Percentiles rank a stretch among this genome's conserved stretches.
Conservation (phyloP, 1,140 invertebrate genomes). For the Macrobrachium rosenbergii region DNA sequence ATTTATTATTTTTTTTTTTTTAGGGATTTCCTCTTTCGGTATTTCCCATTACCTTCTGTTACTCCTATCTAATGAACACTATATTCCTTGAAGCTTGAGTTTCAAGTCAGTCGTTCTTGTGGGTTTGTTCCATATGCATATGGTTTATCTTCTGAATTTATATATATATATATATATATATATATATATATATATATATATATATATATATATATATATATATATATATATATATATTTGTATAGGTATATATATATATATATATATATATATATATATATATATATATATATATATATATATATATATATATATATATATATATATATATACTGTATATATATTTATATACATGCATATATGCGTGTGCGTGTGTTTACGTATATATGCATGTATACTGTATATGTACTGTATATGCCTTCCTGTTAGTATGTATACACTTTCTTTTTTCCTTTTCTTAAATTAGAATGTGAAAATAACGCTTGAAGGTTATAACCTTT, state of each 20-base stretch:
- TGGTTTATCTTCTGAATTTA: neutral
- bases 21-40: too few species aligned
- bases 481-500: too few species aligned
- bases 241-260: neutral
- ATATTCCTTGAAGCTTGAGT: too few species aligned
- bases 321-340: neutral
- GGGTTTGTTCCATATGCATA: too few species aligned
- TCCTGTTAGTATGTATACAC: too few species aligned
- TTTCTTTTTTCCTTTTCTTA: too few species aligned
- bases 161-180: conserved; percentile 19
- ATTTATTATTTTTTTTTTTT: too few species aligned
- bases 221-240: neutral
- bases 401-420: neutral
- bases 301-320: neutral
- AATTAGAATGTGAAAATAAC: too few species aligned
- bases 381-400: neutral
- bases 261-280: conserved; percentile 5
- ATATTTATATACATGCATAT: neutral
- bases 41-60: too few species aligned
- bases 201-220: conserved; percentile 1
- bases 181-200: conserved; percentile 9
- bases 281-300: conserved; percentile 9
- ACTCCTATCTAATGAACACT: too few species aligned
- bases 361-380: neutral
- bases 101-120: too few species aligned